Conservation (phyloP, 2,113 vertebrate genomes). For the Eurystomus gularis region DNA sequence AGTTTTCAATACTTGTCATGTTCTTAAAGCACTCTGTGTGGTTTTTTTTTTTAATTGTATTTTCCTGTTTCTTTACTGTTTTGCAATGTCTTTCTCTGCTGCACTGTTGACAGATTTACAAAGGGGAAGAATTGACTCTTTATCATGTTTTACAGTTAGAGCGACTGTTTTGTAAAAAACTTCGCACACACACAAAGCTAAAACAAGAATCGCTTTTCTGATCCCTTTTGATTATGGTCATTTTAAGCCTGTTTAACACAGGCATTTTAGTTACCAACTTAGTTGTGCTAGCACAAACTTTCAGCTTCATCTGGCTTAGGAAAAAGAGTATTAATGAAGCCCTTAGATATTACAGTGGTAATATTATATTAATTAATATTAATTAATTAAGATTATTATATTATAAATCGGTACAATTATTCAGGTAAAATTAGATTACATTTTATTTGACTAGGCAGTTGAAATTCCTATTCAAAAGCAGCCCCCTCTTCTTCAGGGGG, state of each 20-base stretch:
- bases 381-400: not conserved
- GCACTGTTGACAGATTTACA: not conserved
- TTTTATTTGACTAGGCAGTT: not conserved
- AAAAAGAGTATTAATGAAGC: not conserved
- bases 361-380: not conserved
- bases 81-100: not conserved
- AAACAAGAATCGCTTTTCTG: not conserved
- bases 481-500: not conserved
- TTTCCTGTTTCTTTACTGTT: not conserved
- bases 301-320: not conserved
- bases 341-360: not conserved
- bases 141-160: not conserved
- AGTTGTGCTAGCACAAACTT: not conserved
- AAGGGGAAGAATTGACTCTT: not conserved
- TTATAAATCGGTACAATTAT: not conserved
- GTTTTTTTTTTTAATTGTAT: not conserved
- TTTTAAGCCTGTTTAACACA: not conserved
- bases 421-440: not conserved
- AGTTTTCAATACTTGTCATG: not conserved
- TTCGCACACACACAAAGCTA: not conserved
- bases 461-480: not conserved
- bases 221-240: not conserved
- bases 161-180: not conserved
- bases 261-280: not conserved
- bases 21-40: not conserved